phyloP scores from a whole-genome alignment of 2,888 invertebrate genomes.

The Cheilosia scutellata region DNA sequence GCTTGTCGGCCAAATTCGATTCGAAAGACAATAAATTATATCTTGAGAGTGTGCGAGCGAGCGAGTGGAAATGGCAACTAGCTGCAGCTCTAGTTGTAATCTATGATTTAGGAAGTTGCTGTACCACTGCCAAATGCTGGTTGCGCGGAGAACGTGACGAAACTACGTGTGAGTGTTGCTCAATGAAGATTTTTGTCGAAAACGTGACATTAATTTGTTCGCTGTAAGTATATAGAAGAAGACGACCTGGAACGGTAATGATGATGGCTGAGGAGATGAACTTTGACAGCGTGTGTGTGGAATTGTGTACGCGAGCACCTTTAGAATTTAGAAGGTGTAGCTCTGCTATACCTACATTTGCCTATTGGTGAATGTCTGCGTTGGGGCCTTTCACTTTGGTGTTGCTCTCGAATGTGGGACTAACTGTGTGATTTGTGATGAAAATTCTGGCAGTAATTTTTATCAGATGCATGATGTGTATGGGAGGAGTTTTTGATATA shows the following conservation, averaged over 20 bases:
- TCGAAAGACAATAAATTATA: slow-evolving; percentile 65
- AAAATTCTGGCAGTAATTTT: not conserved
- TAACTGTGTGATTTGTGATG: slow-evolving; percentile 53
- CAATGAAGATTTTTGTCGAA: slow-evolving; percentile 68
- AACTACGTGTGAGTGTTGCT: slow-evolving; percentile 63
- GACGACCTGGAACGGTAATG: slow-evolving; percentile 30
- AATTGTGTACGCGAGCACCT: slow-evolving; percentile 1
- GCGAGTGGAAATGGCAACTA: not conserved
- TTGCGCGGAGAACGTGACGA: slow-evolving; percentile 56
- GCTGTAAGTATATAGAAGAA: slow-evolving; percentile 19
- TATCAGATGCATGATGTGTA: not conserved
- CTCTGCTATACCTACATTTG: not conserved
- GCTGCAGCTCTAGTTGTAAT: slow-evolving; percentile 24
- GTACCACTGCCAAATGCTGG: slow-evolving; percentile 36
- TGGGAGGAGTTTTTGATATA: too few relatives aligned
- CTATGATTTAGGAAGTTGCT: slow-evolving; percentile 62
- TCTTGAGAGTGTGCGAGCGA: slow-evolving; percentile 18
- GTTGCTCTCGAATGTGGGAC: slow-evolving; percentile 46
- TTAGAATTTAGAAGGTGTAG: slow-evolving; percentile 19
- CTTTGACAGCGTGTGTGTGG: slow-evolving; percentile 36
- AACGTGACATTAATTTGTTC: slow-evolving; percentile 69
- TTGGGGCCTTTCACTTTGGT: slow-evolving; percentile 57
- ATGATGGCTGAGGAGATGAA: slow-evolving; percentile 56
- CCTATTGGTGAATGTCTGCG: not conserved
- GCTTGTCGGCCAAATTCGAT: slow-evolving; percentile 35